Evolutionary conservation across 2,113 vertebrate species (phyloP).

Genomic region (Callipepla californica): DNA sequence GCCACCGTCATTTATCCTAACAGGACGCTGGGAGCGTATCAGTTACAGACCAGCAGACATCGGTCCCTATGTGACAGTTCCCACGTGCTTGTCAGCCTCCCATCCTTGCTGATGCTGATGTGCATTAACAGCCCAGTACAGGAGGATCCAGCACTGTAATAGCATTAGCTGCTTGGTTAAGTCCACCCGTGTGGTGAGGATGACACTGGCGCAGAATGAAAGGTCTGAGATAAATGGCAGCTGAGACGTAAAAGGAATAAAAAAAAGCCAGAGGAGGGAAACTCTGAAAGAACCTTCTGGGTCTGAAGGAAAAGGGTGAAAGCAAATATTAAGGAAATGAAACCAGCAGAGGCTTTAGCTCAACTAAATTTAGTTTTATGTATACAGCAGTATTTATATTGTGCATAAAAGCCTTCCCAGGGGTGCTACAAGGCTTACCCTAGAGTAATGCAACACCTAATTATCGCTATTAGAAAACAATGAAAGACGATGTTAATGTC

Average conservation of each 20-base stretch:
- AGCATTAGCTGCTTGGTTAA: background rate
- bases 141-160: background rate
- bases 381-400: slow-evolving; percentile 18
- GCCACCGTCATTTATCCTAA: background rate
- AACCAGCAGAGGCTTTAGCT: slow-evolving; percentile 18
- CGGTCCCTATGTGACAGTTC: background rate
- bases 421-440: slow-evolving; percentile 11
- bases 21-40: background rate
- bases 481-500: slow-evolving; percentile 22
- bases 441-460: slow-evolving; percentile 30
- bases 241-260: background rate
- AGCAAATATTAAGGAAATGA: background rate
- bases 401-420: slow-evolving; percentile 27
- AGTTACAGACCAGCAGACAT: background rate
- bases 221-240: background rate
- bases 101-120: background rate
- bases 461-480: slow-evolving; percentile 48
- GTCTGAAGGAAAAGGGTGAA: background rate
- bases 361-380: slow-evolving; percentile 7
- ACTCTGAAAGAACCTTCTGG: background rate
- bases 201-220: background rate
- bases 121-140: background rate
- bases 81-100: background rate
- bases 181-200: background rate
- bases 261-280: background rate